Evolutionary conservation across 2,888 invertebrate species (phyloP).

Genomic region (Pinctada fucata): DNA sequence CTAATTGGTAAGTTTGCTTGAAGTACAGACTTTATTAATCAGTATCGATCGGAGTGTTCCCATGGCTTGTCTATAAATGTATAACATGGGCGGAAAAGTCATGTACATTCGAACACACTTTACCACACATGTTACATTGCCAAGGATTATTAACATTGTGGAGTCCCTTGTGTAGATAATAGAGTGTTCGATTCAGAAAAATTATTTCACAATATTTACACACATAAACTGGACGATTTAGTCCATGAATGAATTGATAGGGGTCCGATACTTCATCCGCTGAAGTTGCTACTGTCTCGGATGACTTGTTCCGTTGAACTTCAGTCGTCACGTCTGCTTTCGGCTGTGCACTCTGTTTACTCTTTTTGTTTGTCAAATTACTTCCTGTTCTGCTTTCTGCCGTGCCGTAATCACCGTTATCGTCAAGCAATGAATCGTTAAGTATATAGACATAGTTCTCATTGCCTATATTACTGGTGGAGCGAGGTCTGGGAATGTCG

Average conservation of each 20-base stretch:
- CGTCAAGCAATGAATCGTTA: not conserved
- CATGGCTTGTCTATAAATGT: conserved; percentile 47
- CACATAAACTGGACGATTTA: conserved; percentile 41
- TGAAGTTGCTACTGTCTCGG: not conserved
- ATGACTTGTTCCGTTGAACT: not conserved
- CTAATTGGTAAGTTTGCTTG: too few relatives aligned
- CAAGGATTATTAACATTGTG: conserved; percentile 98
- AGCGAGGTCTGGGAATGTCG: conserved; percentile 10
- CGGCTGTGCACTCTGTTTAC: not conserved
- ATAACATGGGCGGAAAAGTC: conserved; percentile 87
- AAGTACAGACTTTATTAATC: too few relatives aligned
- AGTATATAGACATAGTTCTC: not conserved
- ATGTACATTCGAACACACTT: conserved; percentile 95
- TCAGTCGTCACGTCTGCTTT: not conserved
- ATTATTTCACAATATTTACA: conserved; percentile 88
- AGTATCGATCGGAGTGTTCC: too few relatives aligned
- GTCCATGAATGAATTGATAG: conserved; percentile 18
- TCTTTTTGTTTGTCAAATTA: not conserved
- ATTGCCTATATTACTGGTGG: not conserved
- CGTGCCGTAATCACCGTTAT: not conserved
- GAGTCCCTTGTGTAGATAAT: conserved; percentile 97
- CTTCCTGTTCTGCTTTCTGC: not conserved
- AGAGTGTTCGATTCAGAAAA: conserved; percentile 96
- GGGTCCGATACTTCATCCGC: conserved; percentile 25
- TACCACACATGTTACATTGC: conserved; percentile 98